These are phyloP conservation scores for Aleiodes leptofemur DNA, from an alignment of 2,888 invertebrate species.

Conservation along the genomic window DNA sequence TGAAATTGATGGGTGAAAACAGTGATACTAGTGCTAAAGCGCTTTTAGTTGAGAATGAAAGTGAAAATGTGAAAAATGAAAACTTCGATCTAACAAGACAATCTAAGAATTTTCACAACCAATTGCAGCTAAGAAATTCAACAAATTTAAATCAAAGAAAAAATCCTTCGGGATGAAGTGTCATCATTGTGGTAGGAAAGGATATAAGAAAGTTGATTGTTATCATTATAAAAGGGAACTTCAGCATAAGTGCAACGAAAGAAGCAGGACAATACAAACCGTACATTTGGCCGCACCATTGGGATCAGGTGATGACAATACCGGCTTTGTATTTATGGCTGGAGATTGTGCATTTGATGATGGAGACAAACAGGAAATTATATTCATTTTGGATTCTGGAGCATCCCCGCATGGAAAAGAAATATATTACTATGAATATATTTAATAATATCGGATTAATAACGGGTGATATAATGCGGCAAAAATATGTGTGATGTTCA, in stretches of 20 bases:
- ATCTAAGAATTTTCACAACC: neutral
- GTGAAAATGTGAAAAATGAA: neutral
- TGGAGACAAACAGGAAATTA: neutral
- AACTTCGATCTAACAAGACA: neutral
- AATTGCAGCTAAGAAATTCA: too few species aligned
- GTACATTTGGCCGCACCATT: too few species aligned
- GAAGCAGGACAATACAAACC: neutral
- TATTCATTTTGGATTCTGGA: constrained; percentile 5
- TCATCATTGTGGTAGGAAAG: neutral
- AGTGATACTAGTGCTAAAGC: constrained; percentile 10
- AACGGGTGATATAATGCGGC: too few species aligned
- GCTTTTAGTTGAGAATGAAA: neutral
- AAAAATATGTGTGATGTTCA: too few species aligned
- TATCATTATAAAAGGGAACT: neutral
- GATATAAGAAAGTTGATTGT: neutral
- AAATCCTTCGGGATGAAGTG: neutral
- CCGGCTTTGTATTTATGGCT: constrained; percentile 4
- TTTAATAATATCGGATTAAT: too few species aligned
- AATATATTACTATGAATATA: too few species aligned
- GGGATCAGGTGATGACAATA: too few species aligned
- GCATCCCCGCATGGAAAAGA: too few species aligned
- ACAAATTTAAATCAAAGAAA: too few species aligned
- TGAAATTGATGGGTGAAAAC: neutral
- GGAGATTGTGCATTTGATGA: neutral
- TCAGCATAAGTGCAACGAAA: neutral